A percentile compares a stretch with the other conserved stretches of the same genome.
These are phyloP conservation scores for Sarcophaga bullata DNA, from an alignment of 1,140 invertebrate genomes.

Conservation along the genomic window DNA sequence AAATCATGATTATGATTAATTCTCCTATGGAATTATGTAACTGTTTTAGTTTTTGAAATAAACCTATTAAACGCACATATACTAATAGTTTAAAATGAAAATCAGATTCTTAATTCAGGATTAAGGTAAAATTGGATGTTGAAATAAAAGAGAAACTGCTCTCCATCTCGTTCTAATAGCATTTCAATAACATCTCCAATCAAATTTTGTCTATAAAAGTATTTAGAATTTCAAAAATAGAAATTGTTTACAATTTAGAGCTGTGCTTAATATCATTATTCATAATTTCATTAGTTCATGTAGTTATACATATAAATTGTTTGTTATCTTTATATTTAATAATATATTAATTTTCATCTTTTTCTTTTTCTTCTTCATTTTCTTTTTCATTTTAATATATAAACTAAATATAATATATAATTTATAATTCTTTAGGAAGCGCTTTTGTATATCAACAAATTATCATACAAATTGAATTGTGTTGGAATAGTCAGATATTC, in stretches of 20 bases:
- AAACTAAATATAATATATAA: background rate
- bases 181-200: too few relatives aligned
- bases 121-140: too few relatives aligned
- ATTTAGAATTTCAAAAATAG: background rate
- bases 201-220: too few relatives aligned
- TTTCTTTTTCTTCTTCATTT: background rate
- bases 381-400: background rate
- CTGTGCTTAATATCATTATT: constrained; percentile 14
- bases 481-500: too few relatives aligned
- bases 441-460: constrained; percentile 40
- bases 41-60: too few relatives aligned
- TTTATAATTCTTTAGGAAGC: constrained; percentile 31
- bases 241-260: background rate
- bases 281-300: background rate
- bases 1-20: too few relatives aligned
- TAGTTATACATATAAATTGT: constrained; percentile 3
- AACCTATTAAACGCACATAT: too few relatives aligned
- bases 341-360: background rate
- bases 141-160: too few relatives aligned
- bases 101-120: too few relatives aligned
- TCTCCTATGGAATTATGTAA: too few relatives aligned
- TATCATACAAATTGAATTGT: constrained; percentile 28
- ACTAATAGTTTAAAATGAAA: too few relatives aligned
- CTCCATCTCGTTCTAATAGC: too few relatives aligned
- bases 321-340: constrained; percentile 10